Conservation (phyloP, 2,888 invertebrate species). For the Drosophila algonquin region DNA sequence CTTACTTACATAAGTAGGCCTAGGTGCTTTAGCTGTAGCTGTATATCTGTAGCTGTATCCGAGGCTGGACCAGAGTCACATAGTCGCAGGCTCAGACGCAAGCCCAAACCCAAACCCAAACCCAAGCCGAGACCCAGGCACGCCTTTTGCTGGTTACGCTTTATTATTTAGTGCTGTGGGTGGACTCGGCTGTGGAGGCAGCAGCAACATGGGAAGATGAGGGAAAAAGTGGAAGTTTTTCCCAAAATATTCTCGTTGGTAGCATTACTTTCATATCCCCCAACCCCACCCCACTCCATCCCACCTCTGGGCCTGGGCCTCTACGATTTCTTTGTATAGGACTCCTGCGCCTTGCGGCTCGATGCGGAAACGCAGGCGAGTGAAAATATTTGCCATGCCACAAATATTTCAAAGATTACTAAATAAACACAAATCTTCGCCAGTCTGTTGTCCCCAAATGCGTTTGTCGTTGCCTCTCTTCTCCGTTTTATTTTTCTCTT, state of each 20-base stretch:
- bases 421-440: slow-evolving; percentile 75
- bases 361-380: slow-evolving; percentile 67
- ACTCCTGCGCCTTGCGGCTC: slow-evolving; percentile 16
- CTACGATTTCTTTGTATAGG: slow-evolving; percentile 16
- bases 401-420: slow-evolving; percentile 78
- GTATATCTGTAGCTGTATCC: slow-evolving; percentile 2
- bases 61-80: slow-evolving; percentile 4
- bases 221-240: slow-evolving; percentile 72
- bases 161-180: slow-evolving; percentile 77
- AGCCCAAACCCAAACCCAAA: slow-evolving; percentile 32
- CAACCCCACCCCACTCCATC: slow-evolving; percentile 11
- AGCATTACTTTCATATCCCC: slow-evolving; percentile 52
- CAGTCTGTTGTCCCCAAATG: slow-evolving; percentile 52
- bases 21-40: slow-evolving; percentile 45
- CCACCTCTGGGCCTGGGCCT: slow-evolving; percentile 1
- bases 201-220: slow-evolving; percentile 5
- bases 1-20: slow-evolving; percentile 77
- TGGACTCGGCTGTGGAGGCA: slow-evolving; percentile 49
- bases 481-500: slow-evolving; percentile 26
- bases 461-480: slow-evolving; percentile 31
- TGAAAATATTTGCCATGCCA: slow-evolving; percentile 77
- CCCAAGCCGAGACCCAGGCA: slow-evolving; percentile 44
- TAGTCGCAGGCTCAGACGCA: slow-evolving; percentile 17
- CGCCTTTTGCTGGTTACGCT: slow-evolving; percentile 79
- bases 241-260: slow-evolving; percentile 65